These are phyloP conservation scores for Aythya fuligula DNA, from an alignment of 2,797 vertebrate genomes.

Conservation along the genomic window DNA sequence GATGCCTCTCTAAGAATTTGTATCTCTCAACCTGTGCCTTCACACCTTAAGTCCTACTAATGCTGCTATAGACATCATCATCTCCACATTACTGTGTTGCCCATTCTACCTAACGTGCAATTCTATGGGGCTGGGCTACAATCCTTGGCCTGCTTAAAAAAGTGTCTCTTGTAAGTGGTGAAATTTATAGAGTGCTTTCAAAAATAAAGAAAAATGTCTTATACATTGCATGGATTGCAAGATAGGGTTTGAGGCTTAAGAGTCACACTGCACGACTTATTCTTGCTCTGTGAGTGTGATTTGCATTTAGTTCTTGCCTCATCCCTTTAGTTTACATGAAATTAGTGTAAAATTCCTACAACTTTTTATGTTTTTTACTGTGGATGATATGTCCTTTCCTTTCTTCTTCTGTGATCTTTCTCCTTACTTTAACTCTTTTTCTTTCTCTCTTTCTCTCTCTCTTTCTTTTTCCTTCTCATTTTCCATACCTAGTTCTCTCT, in stretches of 20 bases:
- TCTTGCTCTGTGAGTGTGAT: rapidly evolving
- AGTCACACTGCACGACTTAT: neutral
- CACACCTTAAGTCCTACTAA: neutral
- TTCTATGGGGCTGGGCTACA: neutral
- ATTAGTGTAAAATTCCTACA: neutral
- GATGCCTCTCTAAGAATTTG: neutral
- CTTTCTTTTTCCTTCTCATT: neutral
- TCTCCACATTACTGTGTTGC: neutral
- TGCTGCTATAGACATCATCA: neutral
- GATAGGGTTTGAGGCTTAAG: neutral
- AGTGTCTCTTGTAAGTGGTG: neutral
- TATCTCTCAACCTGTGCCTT: neutral
- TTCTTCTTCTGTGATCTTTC: neutral
- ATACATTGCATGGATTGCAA: neutral
- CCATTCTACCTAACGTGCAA: neutral
- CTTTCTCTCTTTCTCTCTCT: neutral
- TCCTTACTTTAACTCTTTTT: neutral
- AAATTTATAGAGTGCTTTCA: neutral
- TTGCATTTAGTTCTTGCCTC: neutral
- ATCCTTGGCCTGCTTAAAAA: neutral
- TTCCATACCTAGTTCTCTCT: neutral
- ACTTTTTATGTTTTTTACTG: neutral
- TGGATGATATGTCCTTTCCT: neutral
- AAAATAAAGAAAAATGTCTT: neutral
- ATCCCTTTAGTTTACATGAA: neutral